These are phyloP conservation scores for Cairina moschata DNA, from an alignment of 2,113 vertebrate species.

Conservation along the genomic window DNA sequence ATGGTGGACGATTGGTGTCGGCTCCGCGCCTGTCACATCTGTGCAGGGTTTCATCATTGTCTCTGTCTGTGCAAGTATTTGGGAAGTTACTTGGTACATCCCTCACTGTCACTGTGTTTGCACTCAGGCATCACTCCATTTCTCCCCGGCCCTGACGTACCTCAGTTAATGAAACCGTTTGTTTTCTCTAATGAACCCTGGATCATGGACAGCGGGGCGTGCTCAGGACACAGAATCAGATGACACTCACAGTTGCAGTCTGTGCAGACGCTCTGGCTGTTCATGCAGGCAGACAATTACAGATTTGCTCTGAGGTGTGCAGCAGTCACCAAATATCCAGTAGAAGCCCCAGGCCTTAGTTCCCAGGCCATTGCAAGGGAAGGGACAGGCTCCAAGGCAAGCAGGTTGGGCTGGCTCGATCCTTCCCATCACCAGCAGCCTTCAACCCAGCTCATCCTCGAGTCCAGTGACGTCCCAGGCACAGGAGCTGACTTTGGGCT, in stretches of 20 bases:
- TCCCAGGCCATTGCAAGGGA: background rate
- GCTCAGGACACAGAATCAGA: background rate
- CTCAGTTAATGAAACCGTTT: background rate
- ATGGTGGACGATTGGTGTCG: background rate
- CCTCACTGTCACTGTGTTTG: background rate
- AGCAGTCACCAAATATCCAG: background rate
- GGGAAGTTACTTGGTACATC: background rate
- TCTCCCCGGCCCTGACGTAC: background rate
- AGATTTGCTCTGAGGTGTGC: background rate
- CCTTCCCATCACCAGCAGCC: background rate
- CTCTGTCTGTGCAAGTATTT: background rate
- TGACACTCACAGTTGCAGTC: background rate
- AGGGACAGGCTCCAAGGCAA: background rate
- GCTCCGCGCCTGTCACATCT: background rate
- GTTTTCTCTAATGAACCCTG: background rate
- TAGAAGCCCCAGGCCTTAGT: background rate
- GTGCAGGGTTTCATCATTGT: background rate
- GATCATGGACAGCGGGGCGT: background rate
- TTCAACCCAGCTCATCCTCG: background rate
- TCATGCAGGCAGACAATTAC: background rate
- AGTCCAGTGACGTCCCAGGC: background rate
- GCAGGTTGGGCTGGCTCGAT: background rate
- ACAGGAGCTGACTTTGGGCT: background rate
- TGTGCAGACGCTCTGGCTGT: background rate
- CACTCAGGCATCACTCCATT: background rate